Evolutionary conservation across 2,888 invertebrate species (phyloP), one percentile per base, ranked within the genome.

Genomic region (Oligia fasciuncula): DNA sequence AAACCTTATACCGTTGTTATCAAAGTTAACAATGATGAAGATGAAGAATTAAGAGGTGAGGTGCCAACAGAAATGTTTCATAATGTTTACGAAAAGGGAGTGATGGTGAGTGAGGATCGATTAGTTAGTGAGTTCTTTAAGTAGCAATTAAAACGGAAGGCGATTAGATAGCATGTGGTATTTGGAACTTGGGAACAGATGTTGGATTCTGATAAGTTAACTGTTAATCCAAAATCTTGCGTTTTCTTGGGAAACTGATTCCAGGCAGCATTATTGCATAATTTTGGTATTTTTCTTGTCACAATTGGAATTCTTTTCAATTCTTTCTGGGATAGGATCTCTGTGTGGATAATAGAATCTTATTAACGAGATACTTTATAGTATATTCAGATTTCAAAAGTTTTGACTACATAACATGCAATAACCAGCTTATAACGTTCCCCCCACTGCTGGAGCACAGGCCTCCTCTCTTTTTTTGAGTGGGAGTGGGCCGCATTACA

Each of bases 51-150:
- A 78, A 80, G 66, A 82, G 54, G 68, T 63, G 77, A 91, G 88
- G 89, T 89, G 88, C 69, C 83, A 89, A 87, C 87, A 82, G 89
- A 87, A 87, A 87, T 83, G 85, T 91, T 91, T 90, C 90, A 89
- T 87, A 90, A 90, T 87, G 87, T 90, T 89, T 89, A 90, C 85
- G 71, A 84, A 89, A 85, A 86, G 77, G 81, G 83, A 86, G 73
- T 80, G 75, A 81, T 81, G 80, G 83, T 81, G 79, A 86, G 86
- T 83, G 80, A 85, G 77, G 82, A 88, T 78, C 89, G 74, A 90
- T 90, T 91, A 92, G 89, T 92, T 92, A 91, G 91, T 87, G 84
- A 82, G 80, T 87, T 87, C 81, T 79, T 81, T 88, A 88, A 88
- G 87, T 88, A 85, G 87, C 84, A 88, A 90, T 90, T 90, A 89